phyloP scores from a whole-genome alignment of 2,888 invertebrate genomes.

The Noctuana brunneofusca region DNA sequence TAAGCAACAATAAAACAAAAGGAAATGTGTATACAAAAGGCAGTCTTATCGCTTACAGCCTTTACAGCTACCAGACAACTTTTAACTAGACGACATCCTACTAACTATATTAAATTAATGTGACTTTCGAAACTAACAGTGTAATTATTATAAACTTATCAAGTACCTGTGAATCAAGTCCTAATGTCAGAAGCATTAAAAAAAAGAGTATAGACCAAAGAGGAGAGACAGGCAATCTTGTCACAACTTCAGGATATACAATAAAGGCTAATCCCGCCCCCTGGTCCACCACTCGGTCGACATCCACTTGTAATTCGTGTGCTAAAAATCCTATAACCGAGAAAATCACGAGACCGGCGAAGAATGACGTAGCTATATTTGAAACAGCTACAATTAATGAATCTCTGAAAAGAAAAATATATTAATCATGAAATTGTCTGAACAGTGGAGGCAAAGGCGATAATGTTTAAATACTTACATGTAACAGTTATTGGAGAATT shows the following conservation, averaged over 20 bases:
- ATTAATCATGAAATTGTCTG: neutral
- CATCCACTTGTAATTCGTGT: constrained; percentile 86
- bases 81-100: too few relatives aligned
- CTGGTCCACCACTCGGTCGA: constrained; percentile 88
- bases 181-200: constrained; percentile 89
- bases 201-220: constrained; percentile 93
- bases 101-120: too few relatives aligned
- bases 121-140: too few relatives aligned
- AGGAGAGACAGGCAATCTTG: constrained; percentile 89
- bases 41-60: too few relatives aligned
- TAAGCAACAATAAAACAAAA: too few relatives aligned
- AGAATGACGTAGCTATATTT: constrained; percentile 90
- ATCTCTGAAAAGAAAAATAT: constrained; percentile 77
- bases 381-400: constrained; percentile 89
- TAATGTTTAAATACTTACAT: constrained; percentile 73
- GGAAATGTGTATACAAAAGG: too few relatives aligned
- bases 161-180: constrained; percentile 86
- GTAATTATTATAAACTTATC: neutral
- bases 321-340: constrained; percentile 92
- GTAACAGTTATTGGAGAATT: constrained; percentile 92
- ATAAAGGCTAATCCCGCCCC: constrained; percentile 92
- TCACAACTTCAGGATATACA: constrained; percentile 92
- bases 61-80: too few relatives aligned
- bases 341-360: constrained; percentile 91
- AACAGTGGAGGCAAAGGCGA: neutral